Base-by-base conservation (phyloP, 2,113 vertebrate genomes). In the Mastomys coucha region DNA sequence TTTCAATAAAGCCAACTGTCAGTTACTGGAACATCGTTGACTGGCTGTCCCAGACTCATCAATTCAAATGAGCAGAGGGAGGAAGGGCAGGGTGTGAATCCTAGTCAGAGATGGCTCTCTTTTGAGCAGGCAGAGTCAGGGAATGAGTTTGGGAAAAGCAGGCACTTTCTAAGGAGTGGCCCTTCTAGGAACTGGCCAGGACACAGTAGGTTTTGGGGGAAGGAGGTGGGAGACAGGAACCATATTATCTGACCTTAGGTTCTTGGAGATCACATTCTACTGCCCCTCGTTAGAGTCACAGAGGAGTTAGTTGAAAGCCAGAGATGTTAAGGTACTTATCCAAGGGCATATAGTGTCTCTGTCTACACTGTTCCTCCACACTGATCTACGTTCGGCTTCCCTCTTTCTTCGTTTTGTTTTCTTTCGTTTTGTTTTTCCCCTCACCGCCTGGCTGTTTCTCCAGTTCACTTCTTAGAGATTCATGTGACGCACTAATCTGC, bases 1-100 rank as follows among this genome's bases (percentile, higher is more conserved):
- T 96, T 97, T 94, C 95, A 97, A 95, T 98, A 96, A 98, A 97
- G 89, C 82, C 96, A 94, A 85, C 87, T 89, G 94, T 97, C 96
- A 96, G 51, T 96, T 95, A 94, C 96, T 78, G 60, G 95, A 96
- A 92, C 42, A 78, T 88, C 69, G 81, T 26, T 1, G 72, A 51
- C 67, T 93, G 94, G 91, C 91, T 65, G 77, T 89, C 96, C 77
- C 92, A 53, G 7, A 81, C 87, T 89, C 92, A 93, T 97, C 95
- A 89, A 96, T 96, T 97, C 94, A 96, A 95, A 96, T 80, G 39
- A 96, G 77, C 36, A 78, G 65, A 95, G 82, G 60, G 88, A 87
- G 95, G 92, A 91, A 87, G 53, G 89, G 89, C 80, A 76, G 73
- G 58, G 70, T 53, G 9, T 73, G 94, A 95, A 94, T 98, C 78